phyloP scores from a whole-genome alignment of 2,888 invertebrate genomes.

The Temnothorax ravouxi region DNA sequence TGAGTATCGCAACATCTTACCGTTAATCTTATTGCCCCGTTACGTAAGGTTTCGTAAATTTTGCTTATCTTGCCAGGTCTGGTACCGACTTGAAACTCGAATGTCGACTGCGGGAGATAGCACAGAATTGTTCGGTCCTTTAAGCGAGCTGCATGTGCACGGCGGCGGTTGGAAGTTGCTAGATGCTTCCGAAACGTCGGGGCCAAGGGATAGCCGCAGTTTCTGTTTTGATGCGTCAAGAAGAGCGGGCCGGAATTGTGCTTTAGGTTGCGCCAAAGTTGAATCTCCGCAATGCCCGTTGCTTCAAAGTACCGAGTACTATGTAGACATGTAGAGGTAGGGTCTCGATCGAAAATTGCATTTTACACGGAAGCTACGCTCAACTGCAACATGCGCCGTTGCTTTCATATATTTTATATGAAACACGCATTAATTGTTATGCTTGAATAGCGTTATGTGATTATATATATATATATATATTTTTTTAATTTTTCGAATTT shows the following conservation, averaged over 20 bases:
- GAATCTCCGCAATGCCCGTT: slow-evolving; percentile 49
- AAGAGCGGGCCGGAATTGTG: slow-evolving; percentile 51
- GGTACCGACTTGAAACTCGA: slow-evolving; percentile 70
- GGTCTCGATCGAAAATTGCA: slow-evolving; percentile 39
- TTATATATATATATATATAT: background rate
- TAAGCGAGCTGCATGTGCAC: slow-evolving; percentile 68
- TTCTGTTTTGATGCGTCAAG: slow-evolving; percentile 61
- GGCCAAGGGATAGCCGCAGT: slow-evolving; percentile 57
- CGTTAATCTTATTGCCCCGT: slow-evolving; percentile 31
- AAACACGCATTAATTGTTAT: background rate
- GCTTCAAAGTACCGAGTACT: slow-evolving; percentile 33
- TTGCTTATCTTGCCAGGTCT: slow-evolving; percentile 68
- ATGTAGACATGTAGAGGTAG: background rate
- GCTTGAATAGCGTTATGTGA: background rate
- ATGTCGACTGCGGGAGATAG: slow-evolving; percentile 67
- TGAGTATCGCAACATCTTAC: slow-evolving; percentile 1
- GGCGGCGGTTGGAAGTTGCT: slow-evolving; percentile 70
- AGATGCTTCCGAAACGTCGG: slow-evolving; percentile 62
- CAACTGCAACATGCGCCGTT: background rate
- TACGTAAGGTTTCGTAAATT: slow-evolving; percentile 56
- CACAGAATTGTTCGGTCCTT: slow-evolving; percentile 72
- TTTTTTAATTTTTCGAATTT: background rate
- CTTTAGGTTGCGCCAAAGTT: slow-evolving; percentile 68
- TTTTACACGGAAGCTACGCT: slow-evolving; percentile 2
- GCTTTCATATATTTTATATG: background rate